Conservation (phyloP, 2,888 invertebrate species). For the Eulithis testata region DNA sequence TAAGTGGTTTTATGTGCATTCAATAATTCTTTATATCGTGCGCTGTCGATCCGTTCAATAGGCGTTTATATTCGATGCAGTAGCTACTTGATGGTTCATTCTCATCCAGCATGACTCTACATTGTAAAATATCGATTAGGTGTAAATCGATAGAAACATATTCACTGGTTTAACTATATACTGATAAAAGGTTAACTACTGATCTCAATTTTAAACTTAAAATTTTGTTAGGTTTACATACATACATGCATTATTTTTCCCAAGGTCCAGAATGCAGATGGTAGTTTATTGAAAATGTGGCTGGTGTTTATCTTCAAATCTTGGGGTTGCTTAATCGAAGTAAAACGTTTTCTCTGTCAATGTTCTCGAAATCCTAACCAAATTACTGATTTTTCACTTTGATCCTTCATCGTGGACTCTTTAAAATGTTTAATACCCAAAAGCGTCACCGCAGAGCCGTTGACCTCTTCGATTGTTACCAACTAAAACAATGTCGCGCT, state of each 20-base stretch:
- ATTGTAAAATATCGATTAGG: slow-evolving; percentile 12
- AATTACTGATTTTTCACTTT: slow-evolving; percentile 6
- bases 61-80: slow-evolving; percentile 10
- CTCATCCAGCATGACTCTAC: slow-evolving; percentile 3
- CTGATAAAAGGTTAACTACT: no score
- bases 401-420: slow-evolving; percentile 8
- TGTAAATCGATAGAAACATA: background rate
- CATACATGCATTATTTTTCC: slow-evolving; percentile 7
- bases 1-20: slow-evolving; percentile 14
- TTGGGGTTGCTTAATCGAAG: background rate
- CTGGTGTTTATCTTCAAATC: background rate
- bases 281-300: background rate
- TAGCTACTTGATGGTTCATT: background rate
- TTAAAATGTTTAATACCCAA: slow-evolving; percentile 7
- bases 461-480: background rate
- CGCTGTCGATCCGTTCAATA: slow-evolving; percentile 27
- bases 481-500: background rate
- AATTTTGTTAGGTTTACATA: background rate
- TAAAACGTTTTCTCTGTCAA: slow-evolving; percentile 1
- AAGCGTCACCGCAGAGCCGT: slow-evolving; percentile 1
- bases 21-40: slow-evolving; percentile 26
- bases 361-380: background rate
- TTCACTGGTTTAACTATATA: background rate
- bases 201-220: background rate
- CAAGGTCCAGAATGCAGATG: slow-evolving; percentile 7